These are phyloP conservation scores for Colletes collaris DNA, from an alignment of 2,888 invertebrate genomes.

Conservation along the genomic window DNA sequence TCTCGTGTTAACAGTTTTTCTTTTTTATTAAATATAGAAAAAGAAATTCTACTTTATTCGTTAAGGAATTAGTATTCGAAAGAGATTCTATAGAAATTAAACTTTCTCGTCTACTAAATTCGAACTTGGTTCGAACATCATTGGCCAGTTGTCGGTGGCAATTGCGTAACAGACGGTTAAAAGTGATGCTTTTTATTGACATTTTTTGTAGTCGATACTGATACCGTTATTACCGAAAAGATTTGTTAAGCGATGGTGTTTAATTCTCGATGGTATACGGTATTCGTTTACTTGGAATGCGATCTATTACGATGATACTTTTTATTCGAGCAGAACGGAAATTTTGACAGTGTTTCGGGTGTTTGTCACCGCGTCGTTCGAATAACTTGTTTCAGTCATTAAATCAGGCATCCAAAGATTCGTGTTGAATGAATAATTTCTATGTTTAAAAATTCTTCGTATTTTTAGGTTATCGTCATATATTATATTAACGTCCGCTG, in stretches of 20 bases:
- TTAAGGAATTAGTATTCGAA: not conserved
- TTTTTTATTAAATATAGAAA: not conserved
- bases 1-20: not conserved
- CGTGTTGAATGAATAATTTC: not conserved
- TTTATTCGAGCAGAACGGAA: conserved; percentile 5
- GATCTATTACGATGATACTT: conserved; percentile 4
- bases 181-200: conserved; percentile 11
- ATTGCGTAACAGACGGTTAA: not conserved
- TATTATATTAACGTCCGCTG: too few relatives aligned
- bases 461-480: not conserved
- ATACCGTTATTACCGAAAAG: conserved; percentile 16
- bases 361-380: too few relatives aligned
- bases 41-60: not conserved
- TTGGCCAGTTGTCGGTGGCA: not conserved
- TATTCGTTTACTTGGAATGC: conserved; percentile 10
- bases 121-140: not conserved
- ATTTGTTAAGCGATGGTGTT: not conserved
- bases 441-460: not conserved
- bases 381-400: not conserved
- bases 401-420: not conserved
- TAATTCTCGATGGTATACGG: not conserved
- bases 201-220: not conserved
- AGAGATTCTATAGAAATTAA: not conserved
- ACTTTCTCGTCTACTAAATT: not conserved
- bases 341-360: conserved; percentile 16